phyloP scores from a whole-genome alignment of 2,113 vertebrate species.

The Embiotoca jacksoni region DNA sequence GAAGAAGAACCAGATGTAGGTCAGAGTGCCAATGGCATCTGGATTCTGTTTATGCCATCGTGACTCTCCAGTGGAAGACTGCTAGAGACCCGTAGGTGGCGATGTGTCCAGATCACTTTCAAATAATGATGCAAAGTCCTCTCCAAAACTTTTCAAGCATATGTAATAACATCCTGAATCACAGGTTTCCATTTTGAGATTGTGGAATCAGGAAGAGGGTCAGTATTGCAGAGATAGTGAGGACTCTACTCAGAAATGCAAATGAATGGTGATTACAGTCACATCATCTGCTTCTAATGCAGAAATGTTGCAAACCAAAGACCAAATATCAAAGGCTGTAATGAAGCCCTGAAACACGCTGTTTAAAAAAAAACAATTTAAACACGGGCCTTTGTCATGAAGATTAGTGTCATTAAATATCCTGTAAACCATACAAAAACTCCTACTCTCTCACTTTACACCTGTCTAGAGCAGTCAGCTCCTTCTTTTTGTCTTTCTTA shows the following conservation, averaged over 20 bases:
- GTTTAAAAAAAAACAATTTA: too few species aligned
- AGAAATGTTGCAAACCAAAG: background rate
- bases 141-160: background rate
- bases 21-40: background rate
- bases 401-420: background rate
- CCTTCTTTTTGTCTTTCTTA: background rate
- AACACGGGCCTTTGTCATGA: background rate
- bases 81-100: constrained; percentile 20
- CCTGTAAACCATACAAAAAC: background rate
- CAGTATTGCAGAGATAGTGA: background rate
- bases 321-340: background rate
- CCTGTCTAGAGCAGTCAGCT: too few species aligned
- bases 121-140: constrained; percentile 1
- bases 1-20: constrained; percentile 1
- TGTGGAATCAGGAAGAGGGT: background rate
- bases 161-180: background rate
- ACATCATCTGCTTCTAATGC: background rate
- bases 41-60: background rate
- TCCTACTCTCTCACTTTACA: too few species aligned
- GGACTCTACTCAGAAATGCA: background rate
- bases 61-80: constrained; percentile 8
- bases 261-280: background rate
- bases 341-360: background rate
- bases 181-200: background rate
- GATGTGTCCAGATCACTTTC: constrained; percentile 12